Conservation (phyloP, 2,888 invertebrate species). For the Acrobasis consociella region DNA sequence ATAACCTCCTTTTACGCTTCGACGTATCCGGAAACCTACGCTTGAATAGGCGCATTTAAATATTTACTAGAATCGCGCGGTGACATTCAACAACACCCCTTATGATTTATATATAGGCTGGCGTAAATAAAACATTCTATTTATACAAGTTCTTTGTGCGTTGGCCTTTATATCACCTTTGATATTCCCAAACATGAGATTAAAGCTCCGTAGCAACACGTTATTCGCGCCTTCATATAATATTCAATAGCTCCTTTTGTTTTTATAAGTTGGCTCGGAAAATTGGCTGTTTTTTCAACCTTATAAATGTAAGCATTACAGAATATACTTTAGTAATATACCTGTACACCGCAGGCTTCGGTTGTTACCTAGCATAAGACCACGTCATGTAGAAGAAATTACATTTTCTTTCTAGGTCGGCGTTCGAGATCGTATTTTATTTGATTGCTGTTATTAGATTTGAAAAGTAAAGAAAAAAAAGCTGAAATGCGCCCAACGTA, state of each 20-base stretch:
- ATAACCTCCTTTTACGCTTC: background rate
- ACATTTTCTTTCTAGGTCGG: too few relatives aligned
- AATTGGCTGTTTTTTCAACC: constrained; percentile 25
- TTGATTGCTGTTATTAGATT: too few relatives aligned
- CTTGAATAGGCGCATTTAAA: background rate
- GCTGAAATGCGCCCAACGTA: too few relatives aligned
- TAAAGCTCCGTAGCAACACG: constrained; percentile 33
- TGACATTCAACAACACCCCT: constrained; percentile 12
- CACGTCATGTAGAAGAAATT: too few relatives aligned
- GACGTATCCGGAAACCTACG: background rate
- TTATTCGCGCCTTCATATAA: constrained; percentile 41
- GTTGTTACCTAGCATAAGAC: too few relatives aligned
- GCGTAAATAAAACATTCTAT: constrained; percentile 21
- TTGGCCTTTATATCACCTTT: constrained; percentile 37
- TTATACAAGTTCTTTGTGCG: constrained; percentile 26
- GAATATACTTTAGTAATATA: too few relatives aligned
- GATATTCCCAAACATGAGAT: constrained; percentile 38
- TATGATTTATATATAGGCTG: constrained; percentile 5
- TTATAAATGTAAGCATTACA: too few relatives aligned
- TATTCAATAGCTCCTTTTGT: constrained; percentile 49
- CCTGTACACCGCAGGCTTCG: too few relatives aligned
- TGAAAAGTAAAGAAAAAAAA: too few relatives aligned
- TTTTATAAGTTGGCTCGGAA: constrained; percentile 38
- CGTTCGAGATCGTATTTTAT: too few relatives aligned
- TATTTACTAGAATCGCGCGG: background rate